A percentile compares a stretch with the other conserved stretches of the same genome.
Evolutionary conservation across 2,888 invertebrate species (phyloP).

Genomic region (Homarus gammarus): DNA sequence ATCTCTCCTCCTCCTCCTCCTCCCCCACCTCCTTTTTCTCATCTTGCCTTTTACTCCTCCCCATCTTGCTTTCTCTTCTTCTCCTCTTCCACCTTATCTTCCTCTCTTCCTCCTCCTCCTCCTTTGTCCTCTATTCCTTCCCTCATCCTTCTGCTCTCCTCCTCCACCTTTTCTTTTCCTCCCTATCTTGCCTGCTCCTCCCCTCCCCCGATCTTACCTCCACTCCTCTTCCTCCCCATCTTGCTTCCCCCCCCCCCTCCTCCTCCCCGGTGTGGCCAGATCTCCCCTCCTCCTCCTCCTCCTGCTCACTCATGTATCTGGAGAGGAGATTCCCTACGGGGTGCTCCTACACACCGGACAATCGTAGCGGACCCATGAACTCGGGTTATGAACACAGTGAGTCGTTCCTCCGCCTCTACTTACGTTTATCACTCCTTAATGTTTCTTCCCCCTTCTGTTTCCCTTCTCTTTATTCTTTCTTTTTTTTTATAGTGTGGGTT

Average conservation of each 20-base stretch:
- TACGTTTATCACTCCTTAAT: slow-evolving; percentile 9
- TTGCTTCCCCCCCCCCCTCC: not conserved
- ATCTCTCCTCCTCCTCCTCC: not conserved
- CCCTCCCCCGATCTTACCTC: not conserved
- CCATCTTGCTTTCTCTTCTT: not conserved
- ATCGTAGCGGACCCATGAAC: slow-evolving; percentile 51
- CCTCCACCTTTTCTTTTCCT: slow-evolving; percentile 29
- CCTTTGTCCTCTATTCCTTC: slow-evolving; percentile 9
- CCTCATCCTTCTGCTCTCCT: not conserved
- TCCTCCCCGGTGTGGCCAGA: not conserved
- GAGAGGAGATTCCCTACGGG: slow-evolving; percentile 56
- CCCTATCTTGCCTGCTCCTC: not conserved
- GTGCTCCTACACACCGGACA: slow-evolving; percentile 65
- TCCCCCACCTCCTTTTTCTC: not conserved
- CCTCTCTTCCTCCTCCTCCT: not conserved
- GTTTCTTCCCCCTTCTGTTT: slow-evolving; percentile 10
- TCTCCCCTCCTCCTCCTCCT: not conserved
- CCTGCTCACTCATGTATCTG: slow-evolving; percentile 58
- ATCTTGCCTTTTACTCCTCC: not conserved
- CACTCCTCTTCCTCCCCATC: not conserved
- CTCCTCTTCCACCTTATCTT: not conserved
- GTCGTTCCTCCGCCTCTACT: slow-evolving; percentile 33
- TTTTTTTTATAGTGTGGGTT: no score
- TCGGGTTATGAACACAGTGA: slow-evolving; percentile 58
- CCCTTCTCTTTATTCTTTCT: not conserved